Evolutionary conservation across 2,113 vertebrate species (phyloP), one percentile per base, ranked within the genome.

Genomic region (Erythrocercus mccallii): DNA sequence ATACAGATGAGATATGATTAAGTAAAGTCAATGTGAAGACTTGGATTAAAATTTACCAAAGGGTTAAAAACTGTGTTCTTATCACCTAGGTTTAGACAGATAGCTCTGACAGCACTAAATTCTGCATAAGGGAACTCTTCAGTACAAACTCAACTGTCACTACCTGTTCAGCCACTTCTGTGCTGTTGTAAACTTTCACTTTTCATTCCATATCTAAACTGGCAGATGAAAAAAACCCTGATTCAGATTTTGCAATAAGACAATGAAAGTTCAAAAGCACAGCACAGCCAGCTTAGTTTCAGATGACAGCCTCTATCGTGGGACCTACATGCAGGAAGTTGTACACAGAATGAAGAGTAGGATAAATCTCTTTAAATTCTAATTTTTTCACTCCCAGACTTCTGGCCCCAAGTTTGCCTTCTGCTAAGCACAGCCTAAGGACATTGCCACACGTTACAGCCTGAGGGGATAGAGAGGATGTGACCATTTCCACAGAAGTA

Each of bases 61-160:
- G 86, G 42, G 77, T 96, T 97, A 95, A 80, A 97, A 96, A 94
- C 44, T 28, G 45, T 68, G 35, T 84, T 81, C 83, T 93, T 14
- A 12, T 96, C 84, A 92, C 3, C 15, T 45, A 38, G 58, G 30
- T 56, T 83, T 78, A 66, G 62, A 73, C 45, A 95, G 82, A 81
- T 74, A 95, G 30, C 10, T n/a, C 10, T 96, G 96, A 97, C 96
- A 96, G 92, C 64, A 68, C 27, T 40, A 95, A 86, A 90, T 95
- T 88, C 92, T 93, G 31, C 62, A 81, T 77, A 79, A 94, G 51
- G 48, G 92, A 97, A 80, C 35, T 92, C 87, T 93, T 96, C 92
- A 92, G 72, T 82, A 76, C 44, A 85, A 81, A 76, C 42, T 82
- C 65, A 93, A 40, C 87, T 97, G 96, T 97, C 96, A 96, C 9